Evolutionary conservation across 2,888 invertebrate species (phyloP), one percentile per base, ranked within the genome.

Genomic region (Fragum fragum): DNA sequence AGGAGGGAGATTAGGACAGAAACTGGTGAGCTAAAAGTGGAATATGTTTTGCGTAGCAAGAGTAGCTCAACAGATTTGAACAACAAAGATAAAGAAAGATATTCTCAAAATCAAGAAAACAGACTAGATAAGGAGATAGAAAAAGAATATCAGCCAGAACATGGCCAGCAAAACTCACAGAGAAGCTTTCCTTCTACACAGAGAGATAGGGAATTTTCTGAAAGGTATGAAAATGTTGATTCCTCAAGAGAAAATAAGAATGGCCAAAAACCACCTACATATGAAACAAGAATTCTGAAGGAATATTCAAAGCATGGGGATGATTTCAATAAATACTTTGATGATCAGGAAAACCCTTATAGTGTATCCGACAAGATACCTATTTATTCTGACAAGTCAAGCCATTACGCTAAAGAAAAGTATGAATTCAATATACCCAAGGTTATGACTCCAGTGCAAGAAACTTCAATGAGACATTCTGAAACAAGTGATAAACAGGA

Each of bases 291-390:
- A 21, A 21, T 66, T 39, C n/a, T 66, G 9, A 42, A 66, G 36
- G 66, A 66, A n/a, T 55, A 55, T 23, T 29, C 55, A 29, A 69
- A 39, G 28, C 69, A 70, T 57, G 36, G 23, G 23, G 75, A 84
- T 63, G 81, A 85, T 23, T 68, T 85, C 11, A 78, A 73, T 28
- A 77, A 80, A 77, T 85, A 75, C 32, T 85, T 85, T 76, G 82
- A 82, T 80, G 82, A 85, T 26, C 80, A 74, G 28, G 82, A 77
- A 7, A 75, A 72, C 36, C 73, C 80, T 36, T 68, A 70, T 28
- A 78, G 79, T 74, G 70, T 55, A 21, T 72, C 82, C 23, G 73
- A 80, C 55, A 73, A 61, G 2, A 80, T 77, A 39, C 77, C 79
- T 52, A 71, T 79, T 52, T 77, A 82, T 66, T 78, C 85, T 52